Evolutionary conservation across 2,888 invertebrate species (phyloP).

Genomic region (Caenorhabditis virilis): DNA sequence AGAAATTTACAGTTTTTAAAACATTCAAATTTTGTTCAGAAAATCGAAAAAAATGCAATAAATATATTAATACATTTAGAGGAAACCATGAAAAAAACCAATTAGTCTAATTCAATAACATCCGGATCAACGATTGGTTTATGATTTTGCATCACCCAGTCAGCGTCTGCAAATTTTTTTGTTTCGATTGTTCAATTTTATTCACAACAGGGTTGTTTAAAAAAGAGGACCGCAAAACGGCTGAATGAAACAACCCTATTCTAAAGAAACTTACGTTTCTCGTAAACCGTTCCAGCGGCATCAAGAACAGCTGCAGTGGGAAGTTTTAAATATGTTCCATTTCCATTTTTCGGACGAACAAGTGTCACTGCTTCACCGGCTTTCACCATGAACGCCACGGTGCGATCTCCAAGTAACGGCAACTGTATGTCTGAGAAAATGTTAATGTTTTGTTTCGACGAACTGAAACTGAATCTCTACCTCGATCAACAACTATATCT

Average conservation of each 20-base stretch:
- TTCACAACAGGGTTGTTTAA: neutral
- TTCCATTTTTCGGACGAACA: conserved; percentile 12
- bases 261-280: conserved; percentile 12
- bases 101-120: conserved; percentile 23
- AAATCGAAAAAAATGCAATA: too few relatives aligned
- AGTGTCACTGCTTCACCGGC: conserved; percentile 14
- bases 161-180: neutral
- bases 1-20: too few relatives aligned
- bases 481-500: conserved; percentile 15
- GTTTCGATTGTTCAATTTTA: neutral
- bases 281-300: conserved; percentile 15
- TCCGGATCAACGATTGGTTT: neutral
- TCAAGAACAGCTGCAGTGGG: conserved; percentile 6
- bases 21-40: too few relatives aligned
- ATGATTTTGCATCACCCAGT: neutral
- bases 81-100: too few relatives aligned
- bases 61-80: too few relatives aligned
- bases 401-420: conserved; percentile 6
- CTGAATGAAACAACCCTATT: too few relatives aligned
- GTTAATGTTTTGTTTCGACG: neutral
- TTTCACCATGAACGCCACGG: conserved; percentile 6
- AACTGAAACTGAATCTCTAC: conserved; percentile 6
- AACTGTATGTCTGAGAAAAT: conserved; percentile 13
- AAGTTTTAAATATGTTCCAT: conserved; percentile 11
- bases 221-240: neutral